Percentiles rank a stretch among this genome's conserved stretches.
Conservation (phyloP, 2,888 invertebrate genomes). For the Caenorhabditis doughertyi region DNA sequence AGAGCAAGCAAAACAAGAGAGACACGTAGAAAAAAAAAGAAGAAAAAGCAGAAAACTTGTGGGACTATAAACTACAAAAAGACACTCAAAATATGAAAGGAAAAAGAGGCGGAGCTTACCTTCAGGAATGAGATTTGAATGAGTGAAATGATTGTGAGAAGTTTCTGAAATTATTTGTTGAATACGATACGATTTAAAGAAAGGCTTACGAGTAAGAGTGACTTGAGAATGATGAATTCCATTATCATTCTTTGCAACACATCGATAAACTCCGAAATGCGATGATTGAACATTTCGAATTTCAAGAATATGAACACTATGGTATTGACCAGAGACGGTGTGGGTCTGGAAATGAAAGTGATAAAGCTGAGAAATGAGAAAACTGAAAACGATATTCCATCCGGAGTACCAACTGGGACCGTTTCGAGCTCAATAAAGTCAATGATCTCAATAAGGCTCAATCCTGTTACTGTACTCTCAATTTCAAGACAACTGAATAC, state of each 20-base stretch:
- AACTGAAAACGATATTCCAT: no score
- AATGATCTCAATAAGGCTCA: no score
- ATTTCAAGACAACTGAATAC: no score
- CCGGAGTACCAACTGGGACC: no score
- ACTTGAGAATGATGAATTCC: conserved; percentile 80
- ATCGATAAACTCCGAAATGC: conserved; percentile 80
- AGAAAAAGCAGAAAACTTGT: neutral
- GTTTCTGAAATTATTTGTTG: conserved; percentile 49
- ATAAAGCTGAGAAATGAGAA: no score
- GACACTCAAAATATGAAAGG: neutral
- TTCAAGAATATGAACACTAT: conserved; percentile 79
- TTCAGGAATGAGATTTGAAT: conserved; percentile 59
- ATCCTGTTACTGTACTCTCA: no score
- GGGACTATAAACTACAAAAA: conserved; percentile 11
- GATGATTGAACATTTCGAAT: conserved; percentile 72
- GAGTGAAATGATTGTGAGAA: conserved; percentile 42
- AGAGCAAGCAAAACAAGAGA: no score
- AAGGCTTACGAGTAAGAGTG: conserved; percentile 70
- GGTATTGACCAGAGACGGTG: conserved; percentile 77
- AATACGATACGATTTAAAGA: neutral
- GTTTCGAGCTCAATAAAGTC: no score
- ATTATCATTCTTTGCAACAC: conserved; percentile 81
- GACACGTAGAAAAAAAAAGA: no score
- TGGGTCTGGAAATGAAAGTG: conserved; percentile 75
- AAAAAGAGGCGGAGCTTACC: conserved; percentile 20